A percentile compares a stretch with the other conserved stretches of the same genome.
Evolutionary conservation across 92 coral and sea anemone genomes (phyloP).

Genomic region (Heliopora coerulea): DNA sequence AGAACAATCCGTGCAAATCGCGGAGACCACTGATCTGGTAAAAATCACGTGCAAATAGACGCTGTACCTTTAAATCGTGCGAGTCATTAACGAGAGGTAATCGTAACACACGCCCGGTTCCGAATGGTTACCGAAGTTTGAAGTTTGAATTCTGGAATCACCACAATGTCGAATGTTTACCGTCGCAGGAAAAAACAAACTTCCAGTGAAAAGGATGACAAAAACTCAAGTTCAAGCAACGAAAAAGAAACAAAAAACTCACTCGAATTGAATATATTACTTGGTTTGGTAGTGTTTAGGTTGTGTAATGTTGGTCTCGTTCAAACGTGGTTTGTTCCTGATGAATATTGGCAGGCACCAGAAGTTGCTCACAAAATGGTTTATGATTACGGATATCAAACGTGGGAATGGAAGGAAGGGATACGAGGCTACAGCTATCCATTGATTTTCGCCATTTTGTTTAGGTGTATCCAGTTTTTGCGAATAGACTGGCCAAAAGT

Average conservation of each 20-base stretch:
- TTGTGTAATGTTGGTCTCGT: constrained; percentile 68
- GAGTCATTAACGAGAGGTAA: no score
- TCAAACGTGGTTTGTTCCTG: constrained; percentile 87
- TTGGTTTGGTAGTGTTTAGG: constrained; percentile 60
- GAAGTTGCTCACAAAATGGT: constrained; percentile 89
- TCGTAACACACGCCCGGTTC: background rate
- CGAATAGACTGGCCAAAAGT: constrained; percentile 61
- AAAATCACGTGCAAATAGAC: no score
- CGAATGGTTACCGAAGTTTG: background rate
- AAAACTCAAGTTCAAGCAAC: background rate
- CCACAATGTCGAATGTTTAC: constrained; percentile 16
- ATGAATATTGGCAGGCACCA: constrained; percentile 99
- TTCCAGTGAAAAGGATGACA: background rate
- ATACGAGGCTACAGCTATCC: constrained; percentile 85
- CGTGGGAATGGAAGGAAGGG: constrained; percentile 98
- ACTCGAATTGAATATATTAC: background rate
- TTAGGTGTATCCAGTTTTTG: constrained; percentile 55
- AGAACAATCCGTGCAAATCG: no score
- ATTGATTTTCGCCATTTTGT: constrained; percentile 61
- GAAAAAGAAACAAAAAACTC: background rate
- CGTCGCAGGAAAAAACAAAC: constrained; percentile 11
- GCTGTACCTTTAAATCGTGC: no score
- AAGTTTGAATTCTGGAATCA: background rate
- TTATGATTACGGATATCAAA: constrained; percentile 85
- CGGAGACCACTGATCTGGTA: no score